Conservation (phyloP, 92 coral and sea anemone genomes). For the Palythoa heliodiscus region DNA sequence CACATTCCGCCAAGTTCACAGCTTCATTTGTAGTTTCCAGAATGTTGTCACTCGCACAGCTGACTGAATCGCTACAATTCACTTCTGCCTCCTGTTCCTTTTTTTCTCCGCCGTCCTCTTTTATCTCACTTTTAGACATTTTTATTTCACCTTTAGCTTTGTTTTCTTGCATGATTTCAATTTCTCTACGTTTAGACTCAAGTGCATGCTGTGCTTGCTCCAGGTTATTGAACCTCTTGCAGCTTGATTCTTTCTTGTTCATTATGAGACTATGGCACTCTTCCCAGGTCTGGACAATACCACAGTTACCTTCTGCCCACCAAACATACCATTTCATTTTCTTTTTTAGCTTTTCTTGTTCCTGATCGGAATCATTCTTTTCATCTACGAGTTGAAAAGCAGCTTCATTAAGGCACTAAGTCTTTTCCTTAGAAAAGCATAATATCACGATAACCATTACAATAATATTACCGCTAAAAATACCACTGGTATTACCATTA, state of each 20-base stretch:
- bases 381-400: neutral
- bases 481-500: too few species aligned
- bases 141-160: neutral
- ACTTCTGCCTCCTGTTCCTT: neutral
- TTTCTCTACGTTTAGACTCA: neutral
- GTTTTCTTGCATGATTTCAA: neutral
- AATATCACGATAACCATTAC: too few species aligned
- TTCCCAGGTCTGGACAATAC: constrained; percentile 19
- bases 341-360: neutral
- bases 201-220: neutral
- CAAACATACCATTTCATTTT: constrained; percentile 15
- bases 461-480: too few species aligned
- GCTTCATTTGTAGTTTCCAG: neutral
- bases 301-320: constrained; percentile 34
- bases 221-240: constrained; percentile 3
- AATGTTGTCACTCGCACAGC: neutral
- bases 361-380: neutral
- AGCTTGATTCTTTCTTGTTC: constrained; percentile 25
- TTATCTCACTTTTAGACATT: neutral
- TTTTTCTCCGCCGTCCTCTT: neutral
- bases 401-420: neutral
- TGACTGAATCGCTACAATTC: neutral
- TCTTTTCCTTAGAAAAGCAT: too few species aligned
- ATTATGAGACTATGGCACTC: constrained; percentile 9
- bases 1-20: neutral